Conservation (phyloP, 1,140 invertebrate species). For the Zaprionus tsacasi region DNA sequence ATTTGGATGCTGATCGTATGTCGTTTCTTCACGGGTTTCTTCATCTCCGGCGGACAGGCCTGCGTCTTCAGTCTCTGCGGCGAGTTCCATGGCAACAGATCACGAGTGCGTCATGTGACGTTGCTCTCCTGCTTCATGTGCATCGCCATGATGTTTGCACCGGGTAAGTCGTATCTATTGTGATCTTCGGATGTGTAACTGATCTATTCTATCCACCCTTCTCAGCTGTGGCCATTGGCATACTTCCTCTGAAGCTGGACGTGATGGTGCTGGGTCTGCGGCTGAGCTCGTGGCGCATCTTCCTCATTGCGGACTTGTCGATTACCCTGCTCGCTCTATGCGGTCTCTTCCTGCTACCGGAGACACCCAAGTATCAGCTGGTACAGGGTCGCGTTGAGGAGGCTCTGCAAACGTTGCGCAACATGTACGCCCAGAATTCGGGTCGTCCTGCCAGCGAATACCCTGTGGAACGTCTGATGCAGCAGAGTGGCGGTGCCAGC, state of each 20-base stretch:
- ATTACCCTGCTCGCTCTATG: constrained; percentile 86
- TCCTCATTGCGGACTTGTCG: constrained; percentile 86
- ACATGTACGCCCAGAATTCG: constrained; percentile 87
- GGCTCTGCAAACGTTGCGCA: constrained; percentile 86
- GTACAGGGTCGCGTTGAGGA: constrained; percentile 87
- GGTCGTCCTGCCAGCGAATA: constrained; percentile 54
- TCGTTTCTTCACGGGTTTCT: constrained; percentile 90
- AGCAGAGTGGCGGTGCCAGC: constrained; percentile 56
- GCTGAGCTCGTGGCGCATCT: constrained; percentile 88
- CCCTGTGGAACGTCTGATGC: constrained; percentile 56
- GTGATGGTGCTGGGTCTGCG: constrained; percentile 83
- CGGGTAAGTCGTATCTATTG: constrained; percentile 84
- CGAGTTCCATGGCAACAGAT: constrained; percentile 87
- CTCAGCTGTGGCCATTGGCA: constrained; percentile 87
- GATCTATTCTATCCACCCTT: constrained; percentile 18
- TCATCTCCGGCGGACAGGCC: constrained; percentile 88
- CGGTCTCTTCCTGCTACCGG: constrained; percentile 86
- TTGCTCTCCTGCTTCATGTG: constrained; percentile 89
- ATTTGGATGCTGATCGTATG: constrained; percentile 88
- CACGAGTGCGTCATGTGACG: constrained; percentile 84
- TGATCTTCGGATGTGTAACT: too few relatives aligned
- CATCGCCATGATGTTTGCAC: constrained; percentile 87
- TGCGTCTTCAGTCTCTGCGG: constrained; percentile 88
- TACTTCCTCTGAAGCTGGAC: constrained; percentile 86
- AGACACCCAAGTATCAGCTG: constrained; percentile 91